Percentiles rank a stretch among this genome's conserved stretches.
phyloP scores from a whole-genome alignment of 2,888 invertebrate genomes.

The Melangyna quadrimaculata region DNA sequence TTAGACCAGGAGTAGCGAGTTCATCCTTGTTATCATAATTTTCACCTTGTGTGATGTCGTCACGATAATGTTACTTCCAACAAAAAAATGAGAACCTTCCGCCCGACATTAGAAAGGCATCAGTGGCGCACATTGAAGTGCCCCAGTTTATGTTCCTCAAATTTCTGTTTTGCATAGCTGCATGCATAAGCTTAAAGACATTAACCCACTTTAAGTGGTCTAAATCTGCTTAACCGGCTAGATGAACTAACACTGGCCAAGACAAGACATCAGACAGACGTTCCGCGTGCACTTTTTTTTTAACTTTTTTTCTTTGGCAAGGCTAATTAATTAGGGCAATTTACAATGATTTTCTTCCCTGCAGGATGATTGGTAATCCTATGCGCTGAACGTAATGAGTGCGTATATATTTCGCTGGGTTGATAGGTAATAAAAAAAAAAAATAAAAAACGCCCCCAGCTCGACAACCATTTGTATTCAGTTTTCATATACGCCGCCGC shows the following conservation, averaged over 20 bases:
- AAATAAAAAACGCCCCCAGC: slow-evolving; percentile 50
- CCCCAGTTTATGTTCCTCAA: slow-evolving; percentile 46
- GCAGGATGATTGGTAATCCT: slow-evolving; percentile 70
- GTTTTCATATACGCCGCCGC: slow-evolving; percentile 24
- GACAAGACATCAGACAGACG: neutral
- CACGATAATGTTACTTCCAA: slow-evolving; percentile 19
- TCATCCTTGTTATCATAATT: slow-evolving; percentile 37
- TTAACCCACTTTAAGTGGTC: slow-evolving; percentile 58
- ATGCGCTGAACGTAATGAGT: slow-evolving; percentile 65
- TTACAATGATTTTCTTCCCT: slow-evolving; percentile 69
- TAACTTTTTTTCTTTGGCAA: slow-evolving; percentile 11
- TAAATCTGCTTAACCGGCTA: slow-evolving; percentile 28
- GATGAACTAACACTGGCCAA: neutral
- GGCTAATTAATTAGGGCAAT: slow-evolving; percentile 68
- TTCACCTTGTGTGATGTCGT: neutral
- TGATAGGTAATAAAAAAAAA: neutral
- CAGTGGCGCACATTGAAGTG: slow-evolving; percentile 34
- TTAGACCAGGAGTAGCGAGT: slow-evolving; percentile 1
- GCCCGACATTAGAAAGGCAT: slow-evolving; percentile 55
- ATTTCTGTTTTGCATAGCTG: slow-evolving; percentile 4
- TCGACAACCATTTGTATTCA: slow-evolving; percentile 47
- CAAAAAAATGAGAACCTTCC: slow-evolving; percentile 1
- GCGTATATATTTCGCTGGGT: slow-evolving; percentile 61
- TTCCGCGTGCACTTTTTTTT: neutral
- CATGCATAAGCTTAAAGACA: slow-evolving; percentile 27